Evolutionary conservation across 2,888 invertebrate genomes (phyloP), one percentile per base, ranked within the genome.

Genomic region (Gerris lacustris): DNA sequence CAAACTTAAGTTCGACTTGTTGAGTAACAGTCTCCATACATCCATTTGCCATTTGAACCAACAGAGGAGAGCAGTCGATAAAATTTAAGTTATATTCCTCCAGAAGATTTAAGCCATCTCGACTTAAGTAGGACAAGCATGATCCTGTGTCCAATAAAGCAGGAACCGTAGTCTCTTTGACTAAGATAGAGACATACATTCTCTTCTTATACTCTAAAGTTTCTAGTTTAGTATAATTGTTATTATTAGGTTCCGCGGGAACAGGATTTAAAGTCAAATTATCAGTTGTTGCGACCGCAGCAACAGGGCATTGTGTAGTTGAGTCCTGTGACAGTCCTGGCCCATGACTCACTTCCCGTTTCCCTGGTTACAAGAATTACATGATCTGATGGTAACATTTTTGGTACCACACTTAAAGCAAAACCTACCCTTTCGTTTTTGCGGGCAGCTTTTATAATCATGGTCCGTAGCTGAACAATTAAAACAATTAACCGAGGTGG

Each of bases 381-480:
- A 55, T 11, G 55, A 55, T 15, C 55, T 55, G 15, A 55, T 55
- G 15, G 55, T 55, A 11, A 55, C 55, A 55, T 55, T 55, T 55
- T 55, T 55, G 2, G 55, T 55, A 11, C 55, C 55, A 55, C 55
- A 55, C 55, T 55, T 55, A 55, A 55, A 55, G 55, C 5, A 55
- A 55, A 55, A 55, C 15, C 55, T 55, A 55, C 55, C 55, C 55
- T 5, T 55, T 11, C 55, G 55, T 55, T 55, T 55, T 55, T 55
- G 55, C 9, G 55, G 55, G 55, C 55, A 55, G 55, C 55, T 55
- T 55, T 55, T 55, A 55, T 55, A 55, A 55, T 55, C 55, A 55
- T 55, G 55, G 15, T 9, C 15, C 15, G 55, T 55, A 11, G 9
- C 55, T 15, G 55, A 55, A 15, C 55, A 55, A 55, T 55, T 55